phyloP scores from a whole-genome alignment of 2,113 vertebrate genomes.

The Onychorhynchus coronatus region DNA sequence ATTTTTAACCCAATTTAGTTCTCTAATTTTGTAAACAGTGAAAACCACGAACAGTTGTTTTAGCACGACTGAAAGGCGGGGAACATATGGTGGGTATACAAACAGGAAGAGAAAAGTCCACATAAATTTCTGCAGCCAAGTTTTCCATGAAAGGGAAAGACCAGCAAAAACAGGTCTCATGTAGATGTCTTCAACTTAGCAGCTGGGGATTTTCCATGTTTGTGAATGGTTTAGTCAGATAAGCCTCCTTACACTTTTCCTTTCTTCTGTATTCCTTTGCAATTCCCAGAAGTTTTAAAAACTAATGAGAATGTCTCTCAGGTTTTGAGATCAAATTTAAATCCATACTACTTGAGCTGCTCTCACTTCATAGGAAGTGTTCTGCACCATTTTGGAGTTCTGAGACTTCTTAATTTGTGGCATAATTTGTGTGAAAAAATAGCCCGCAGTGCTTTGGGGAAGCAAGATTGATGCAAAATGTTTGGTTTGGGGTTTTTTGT shows the following conservation, averaged over 20 bases:
- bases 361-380: neutral
- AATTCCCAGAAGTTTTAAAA: neutral
- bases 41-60: neutral
- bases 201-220: neutral
- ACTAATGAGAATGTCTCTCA: neutral
- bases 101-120: neutral
- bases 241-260: neutral
- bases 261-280: neutral
- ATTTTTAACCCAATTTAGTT: neutral
- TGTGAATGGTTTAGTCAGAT: neutral
- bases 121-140: neutral
- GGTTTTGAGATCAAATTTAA: neutral
- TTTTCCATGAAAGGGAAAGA: neutral
- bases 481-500: neutral
- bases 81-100: fast-evolving
- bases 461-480: neutral
- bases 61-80: neutral
- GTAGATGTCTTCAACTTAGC: neutral
- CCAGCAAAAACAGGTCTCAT: neutral
- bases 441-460: neutral
- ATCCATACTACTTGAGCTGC: neutral
- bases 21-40: neutral
- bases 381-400: neutral
- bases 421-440: neutral
- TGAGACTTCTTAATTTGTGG: neutral